Evolutionary conservation across 2,113 vertebrate species (phyloP).

Genomic region (Pseudorasbora parva): DNA sequence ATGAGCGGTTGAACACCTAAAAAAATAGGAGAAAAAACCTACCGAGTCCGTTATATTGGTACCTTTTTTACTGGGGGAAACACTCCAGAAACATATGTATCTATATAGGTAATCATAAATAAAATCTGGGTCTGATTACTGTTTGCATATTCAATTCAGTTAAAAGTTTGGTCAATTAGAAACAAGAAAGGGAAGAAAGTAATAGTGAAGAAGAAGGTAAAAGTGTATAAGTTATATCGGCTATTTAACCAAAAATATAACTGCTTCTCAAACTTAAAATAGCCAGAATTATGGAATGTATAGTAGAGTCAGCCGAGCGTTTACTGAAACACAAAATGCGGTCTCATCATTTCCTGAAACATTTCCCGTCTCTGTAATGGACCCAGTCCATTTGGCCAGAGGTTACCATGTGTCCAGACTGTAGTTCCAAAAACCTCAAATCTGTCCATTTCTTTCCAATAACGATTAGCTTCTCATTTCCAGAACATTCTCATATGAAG

Average conservation of each 20-base stretch:
- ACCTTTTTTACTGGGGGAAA: background rate
- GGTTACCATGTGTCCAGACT: background rate
- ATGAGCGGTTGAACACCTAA: no score
- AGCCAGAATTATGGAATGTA: background rate
- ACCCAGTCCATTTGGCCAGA: background rate
- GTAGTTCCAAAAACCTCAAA: slow-evolving; percentile 12
- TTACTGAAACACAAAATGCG: background rate
- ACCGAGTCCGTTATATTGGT: background rate
- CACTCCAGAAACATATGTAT: background rate
- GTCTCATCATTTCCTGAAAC: background rate
- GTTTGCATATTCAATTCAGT: background rate
- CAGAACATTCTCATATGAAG: slow-evolving; percentile 10
- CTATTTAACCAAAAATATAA: background rate
- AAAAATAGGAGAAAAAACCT: no score
- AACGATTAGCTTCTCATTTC: background rate
- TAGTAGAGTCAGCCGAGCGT: background rate
- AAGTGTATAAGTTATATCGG: background rate
- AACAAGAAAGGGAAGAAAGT: background rate
- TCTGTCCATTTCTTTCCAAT: background rate
- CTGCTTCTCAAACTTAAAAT: slow-evolving; percentile 1
- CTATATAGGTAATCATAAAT: background rate
- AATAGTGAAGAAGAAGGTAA: background rate
- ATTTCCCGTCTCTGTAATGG: background rate
- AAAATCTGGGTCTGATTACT: background rate
- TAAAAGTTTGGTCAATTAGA: background rate